Evolutionary conservation across 2,797 vertebrate species (phyloP).

Genomic region (Chaetodon trifasciatus): DNA sequence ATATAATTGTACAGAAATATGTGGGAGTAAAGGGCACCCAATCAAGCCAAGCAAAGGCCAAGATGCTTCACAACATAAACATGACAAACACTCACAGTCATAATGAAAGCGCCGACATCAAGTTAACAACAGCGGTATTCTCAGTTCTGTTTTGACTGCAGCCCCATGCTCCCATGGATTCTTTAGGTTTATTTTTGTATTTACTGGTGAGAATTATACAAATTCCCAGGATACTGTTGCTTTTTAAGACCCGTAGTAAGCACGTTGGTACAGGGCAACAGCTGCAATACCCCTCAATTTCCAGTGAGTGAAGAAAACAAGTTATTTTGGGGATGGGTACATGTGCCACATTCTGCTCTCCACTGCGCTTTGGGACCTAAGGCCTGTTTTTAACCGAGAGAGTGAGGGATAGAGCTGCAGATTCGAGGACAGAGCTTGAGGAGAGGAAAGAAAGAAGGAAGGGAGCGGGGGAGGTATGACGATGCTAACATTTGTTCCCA

Average conservation of each 20-base stretch:
- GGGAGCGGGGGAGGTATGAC: neutral
- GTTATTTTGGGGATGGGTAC: constrained; percentile 70
- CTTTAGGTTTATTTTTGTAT: constrained; percentile 51
- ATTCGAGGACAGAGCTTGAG: constrained; percentile 32
- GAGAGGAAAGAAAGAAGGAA: constrained; percentile 1
- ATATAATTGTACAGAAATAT: constrained; percentile 23
- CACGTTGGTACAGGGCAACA: constrained; percentile 57
- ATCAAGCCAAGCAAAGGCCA: constrained; percentile 22
- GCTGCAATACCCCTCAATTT: constrained; percentile 68
- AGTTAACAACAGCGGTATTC: constrained; percentile 24
- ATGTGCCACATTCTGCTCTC: constrained; percentile 69
- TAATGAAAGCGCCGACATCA: constrained; percentile 24
- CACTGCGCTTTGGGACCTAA: constrained; percentile 43
- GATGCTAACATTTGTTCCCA: constrained; percentile 31
- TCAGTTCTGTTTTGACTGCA: constrained; percentile 41
- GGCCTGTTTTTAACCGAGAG: constrained; percentile 64
- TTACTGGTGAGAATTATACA: constrained; percentile 43
- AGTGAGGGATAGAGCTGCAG: constrained; percentile 24
- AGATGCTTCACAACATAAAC: constrained; percentile 24
- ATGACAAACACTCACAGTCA: constrained; percentile 23
- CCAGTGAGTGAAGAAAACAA: constrained; percentile 56
- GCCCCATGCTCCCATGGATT: constrained; percentile 11
- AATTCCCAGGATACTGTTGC: constrained; percentile 35
- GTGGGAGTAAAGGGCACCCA: constrained; percentile 22
- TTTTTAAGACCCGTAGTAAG: constrained; percentile 29